These are phyloP conservation scores for Benthosema pterotum DNA, from an alignment of 2,797 vertebrate species.

Conservation along the genomic window DNA sequence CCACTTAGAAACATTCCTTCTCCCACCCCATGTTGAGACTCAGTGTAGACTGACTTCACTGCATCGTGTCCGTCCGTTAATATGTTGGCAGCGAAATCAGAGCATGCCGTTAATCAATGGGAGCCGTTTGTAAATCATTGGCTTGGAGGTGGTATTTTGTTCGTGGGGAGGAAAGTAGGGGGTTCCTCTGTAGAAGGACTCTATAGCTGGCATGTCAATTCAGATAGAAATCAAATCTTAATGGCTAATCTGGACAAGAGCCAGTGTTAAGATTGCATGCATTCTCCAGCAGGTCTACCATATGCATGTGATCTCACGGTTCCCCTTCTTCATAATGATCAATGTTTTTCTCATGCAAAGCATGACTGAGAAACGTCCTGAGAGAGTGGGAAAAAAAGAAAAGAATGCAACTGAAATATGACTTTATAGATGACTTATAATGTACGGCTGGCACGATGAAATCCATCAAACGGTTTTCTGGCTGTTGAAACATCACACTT, in stretches of 20 bases:
- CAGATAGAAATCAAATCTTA: slow-evolving; percentile 44
- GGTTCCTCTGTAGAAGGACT: slow-evolving; percentile 34
- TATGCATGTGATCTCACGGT: slow-evolving; percentile 24
- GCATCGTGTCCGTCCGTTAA: too few relatives aligned
- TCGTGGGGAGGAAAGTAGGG: slow-evolving; percentile 29
- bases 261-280: slow-evolving; percentile 36
- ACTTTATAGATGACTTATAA: too few relatives aligned
- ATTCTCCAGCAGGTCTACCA: slow-evolving; percentile 3
- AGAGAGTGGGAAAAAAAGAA: neutral
- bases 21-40: too few relatives aligned
- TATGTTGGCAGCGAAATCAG: neutral
- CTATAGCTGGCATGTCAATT: slow-evolving; percentile 20
- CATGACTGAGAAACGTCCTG: neutral
- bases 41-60: too few relatives aligned
- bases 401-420: neutral
- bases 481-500: too few relatives aligned
- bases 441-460: too few relatives aligned
- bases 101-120: slow-evolving; percentile 24
- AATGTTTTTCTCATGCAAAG: slow-evolving; percentile 9
- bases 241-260: slow-evolving; percentile 47
- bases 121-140: slow-evolving; percentile 36
- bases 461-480: too few relatives aligned
- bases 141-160: slow-evolving; percentile 39
- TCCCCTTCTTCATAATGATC: neutral
- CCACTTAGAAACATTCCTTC: too few relatives aligned